Evolutionary conservation across 2,797 vertebrate genomes (phyloP).

Genomic region (Apogon hyalosoma): DNA sequence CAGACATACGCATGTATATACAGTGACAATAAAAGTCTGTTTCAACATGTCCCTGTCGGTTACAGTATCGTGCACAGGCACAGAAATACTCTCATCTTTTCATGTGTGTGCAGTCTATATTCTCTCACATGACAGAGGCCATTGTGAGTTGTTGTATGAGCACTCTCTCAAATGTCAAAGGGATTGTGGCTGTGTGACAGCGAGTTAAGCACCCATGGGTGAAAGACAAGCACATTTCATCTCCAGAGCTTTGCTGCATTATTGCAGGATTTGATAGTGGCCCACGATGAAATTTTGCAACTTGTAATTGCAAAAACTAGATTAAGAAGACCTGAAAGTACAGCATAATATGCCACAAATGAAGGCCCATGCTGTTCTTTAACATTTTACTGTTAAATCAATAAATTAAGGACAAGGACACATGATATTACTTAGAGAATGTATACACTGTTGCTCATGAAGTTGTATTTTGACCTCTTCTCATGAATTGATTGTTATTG

Average conservation of each 20-base stretch:
- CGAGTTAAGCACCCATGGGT: constrained; percentile 44
- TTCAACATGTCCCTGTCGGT: constrained; percentile 45
- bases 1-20: constrained; percentile 11
- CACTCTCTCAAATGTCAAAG: constrained; percentile 62
- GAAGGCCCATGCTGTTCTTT: too few species aligned
- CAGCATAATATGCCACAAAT: too few species aligned
- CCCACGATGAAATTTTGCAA: too few species aligned
- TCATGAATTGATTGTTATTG: too few species aligned
- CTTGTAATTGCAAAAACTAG: too few species aligned
- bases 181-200: constrained; percentile 40
- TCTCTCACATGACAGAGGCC: constrained; percentile 52
- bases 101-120: constrained; percentile 44
- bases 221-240: constrained; percentile 26
- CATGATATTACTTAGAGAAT: too few species aligned
- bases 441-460: too few species aligned
- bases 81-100: constrained; percentile 26
- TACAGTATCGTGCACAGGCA: constrained; percentile 22
- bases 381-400: too few species aligned
- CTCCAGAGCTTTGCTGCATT: constrained; percentile 6
- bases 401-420: too few species aligned
- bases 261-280: constrained; percentile 3
- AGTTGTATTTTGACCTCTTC: too few species aligned
- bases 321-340: too few species aligned
- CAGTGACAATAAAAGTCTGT: constrained; percentile 25
- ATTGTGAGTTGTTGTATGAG: constrained; percentile 50